Evolutionary conservation across 92 coral and sea anemone genomes (phyloP).

Genomic region (Anthopleura xanthogrammica): DNA sequence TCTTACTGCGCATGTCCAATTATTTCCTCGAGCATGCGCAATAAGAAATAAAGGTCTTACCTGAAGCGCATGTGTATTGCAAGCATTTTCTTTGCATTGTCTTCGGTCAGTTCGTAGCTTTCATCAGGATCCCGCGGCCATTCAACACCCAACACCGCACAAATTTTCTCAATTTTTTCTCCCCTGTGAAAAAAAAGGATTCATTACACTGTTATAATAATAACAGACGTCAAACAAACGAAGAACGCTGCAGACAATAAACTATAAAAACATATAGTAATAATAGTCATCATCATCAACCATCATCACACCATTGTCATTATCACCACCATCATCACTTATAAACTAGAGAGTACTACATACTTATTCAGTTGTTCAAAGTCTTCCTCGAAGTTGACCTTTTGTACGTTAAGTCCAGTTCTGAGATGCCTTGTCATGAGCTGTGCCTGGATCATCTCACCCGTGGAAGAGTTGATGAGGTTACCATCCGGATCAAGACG

Average conservation of each 20-base stretch:
- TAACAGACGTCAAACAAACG: too few species aligned
- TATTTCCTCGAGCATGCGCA: too few species aligned
- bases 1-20: too few species aligned
- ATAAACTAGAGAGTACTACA: neutral
- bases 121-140: conserved; percentile 78
- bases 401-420: conserved; percentile 68
- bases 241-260: too few species aligned
- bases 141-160: conserved; percentile 82
- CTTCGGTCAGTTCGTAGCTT: conserved; percentile 82
- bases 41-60: conserved; percentile 16
- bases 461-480: conserved; percentile 66
- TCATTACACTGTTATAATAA: too few species aligned
- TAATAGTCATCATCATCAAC: too few species aligned
- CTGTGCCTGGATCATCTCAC: conserved; percentile 42
- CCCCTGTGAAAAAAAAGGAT: conserved; percentile 24
- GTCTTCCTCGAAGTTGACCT: conserved; percentile 68
- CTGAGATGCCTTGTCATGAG: conserved; percentile 75
- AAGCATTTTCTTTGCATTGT: conserved; percentile 78
- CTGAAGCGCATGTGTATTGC: conserved; percentile 94
- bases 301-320: too few species aligned
- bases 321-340: too few species aligned
- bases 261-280: too few species aligned
- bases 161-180: conserved; percentile 63
- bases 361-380: conserved; percentile 73
- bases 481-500: conserved; percentile 77